phyloP scores from a whole-genome alignment of 64 coral and sea anemone species.

The Pachyseris speciosa region DNA sequence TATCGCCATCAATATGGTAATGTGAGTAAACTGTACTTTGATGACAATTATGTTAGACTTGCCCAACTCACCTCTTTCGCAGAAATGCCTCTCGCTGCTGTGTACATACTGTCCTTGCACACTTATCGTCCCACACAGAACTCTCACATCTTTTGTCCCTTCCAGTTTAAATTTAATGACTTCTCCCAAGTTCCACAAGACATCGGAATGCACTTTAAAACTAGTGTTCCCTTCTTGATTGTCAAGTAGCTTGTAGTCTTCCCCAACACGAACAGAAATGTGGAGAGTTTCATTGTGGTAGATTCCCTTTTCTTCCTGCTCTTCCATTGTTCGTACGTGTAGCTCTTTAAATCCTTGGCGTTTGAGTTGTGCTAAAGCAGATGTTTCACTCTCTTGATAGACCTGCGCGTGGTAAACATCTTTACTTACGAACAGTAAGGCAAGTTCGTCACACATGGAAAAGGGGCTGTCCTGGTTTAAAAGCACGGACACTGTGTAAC shows the following conservation, averaged over 20 bases:
- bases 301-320: background rate
- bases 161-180: conserved; percentile 6
- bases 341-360: conserved; percentile 36
- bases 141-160: background rate
- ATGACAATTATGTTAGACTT: background rate
- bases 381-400: conserved; percentile 29
- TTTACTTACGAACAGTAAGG: conserved; percentile 44
- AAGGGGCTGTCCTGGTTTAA: background rate
- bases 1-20: background rate
- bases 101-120: background rate
- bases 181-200: conserved; percentile 37
- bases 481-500: conserved; percentile 16
- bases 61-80: background rate
- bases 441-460: conserved; percentile 12
- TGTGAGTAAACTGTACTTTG: too few species aligned
- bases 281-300: conserved; percentile 36
- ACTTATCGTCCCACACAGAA: conserved; percentile 7
- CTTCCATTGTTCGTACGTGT: background rate
- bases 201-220: conserved; percentile 17
- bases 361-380: conserved; percentile 5
- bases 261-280: conserved; percentile 5
- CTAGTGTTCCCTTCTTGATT: background rate
- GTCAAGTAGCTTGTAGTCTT: conserved; percentile 38
- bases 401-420: conserved; percentile 35
- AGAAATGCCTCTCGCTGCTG: background rate